Conservation (phyloP, 2,113 vertebrate genomes). For the Amia ocellicauda region DNA sequence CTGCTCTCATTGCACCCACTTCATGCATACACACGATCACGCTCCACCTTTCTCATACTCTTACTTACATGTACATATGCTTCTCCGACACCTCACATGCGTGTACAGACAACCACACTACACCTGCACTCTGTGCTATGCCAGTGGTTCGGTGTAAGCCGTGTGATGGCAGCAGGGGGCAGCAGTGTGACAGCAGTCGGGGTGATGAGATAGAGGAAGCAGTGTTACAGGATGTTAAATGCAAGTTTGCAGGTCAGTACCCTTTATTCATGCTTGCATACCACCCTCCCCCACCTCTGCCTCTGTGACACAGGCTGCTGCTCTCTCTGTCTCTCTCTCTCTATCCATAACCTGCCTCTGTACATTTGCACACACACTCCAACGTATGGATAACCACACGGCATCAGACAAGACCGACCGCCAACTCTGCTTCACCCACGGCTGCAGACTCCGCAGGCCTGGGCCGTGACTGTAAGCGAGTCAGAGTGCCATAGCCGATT, state of each 20-base stretch:
- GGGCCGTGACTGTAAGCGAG: too few species aligned
- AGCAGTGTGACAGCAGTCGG: slow-evolving; percentile 21
- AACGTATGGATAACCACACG: too few species aligned
- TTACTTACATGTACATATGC: too few species aligned
- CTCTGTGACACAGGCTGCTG: not conserved
- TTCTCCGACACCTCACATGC: too few species aligned
- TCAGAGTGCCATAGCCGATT: too few species aligned
- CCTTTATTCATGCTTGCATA: not conserved
- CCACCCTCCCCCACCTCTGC: not conserved
- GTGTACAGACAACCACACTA: too few species aligned
- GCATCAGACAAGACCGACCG: too few species aligned
- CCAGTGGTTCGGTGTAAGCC: not conserved
- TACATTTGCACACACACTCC: too few species aligned
- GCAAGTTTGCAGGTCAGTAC: slow-evolving; percentile 2
- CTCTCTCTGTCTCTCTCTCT: not conserved
- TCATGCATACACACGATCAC: not conserved
- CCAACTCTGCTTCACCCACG: too few species aligned
- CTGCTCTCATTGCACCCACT: too few species aligned
- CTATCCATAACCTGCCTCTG: not conserved
- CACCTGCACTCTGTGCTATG: not conserved
- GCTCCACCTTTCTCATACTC: not conserved
- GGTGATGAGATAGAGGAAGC: too few species aligned
- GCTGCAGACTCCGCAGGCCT: too few species aligned
- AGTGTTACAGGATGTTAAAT: not conserved
- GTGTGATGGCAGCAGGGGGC: slow-evolving; percentile 39